These are phyloP conservation scores for Diloba caeruleocephala DNA, from an alignment of 2,888 invertebrate genomes.

Conservation along the genomic window DNA sequence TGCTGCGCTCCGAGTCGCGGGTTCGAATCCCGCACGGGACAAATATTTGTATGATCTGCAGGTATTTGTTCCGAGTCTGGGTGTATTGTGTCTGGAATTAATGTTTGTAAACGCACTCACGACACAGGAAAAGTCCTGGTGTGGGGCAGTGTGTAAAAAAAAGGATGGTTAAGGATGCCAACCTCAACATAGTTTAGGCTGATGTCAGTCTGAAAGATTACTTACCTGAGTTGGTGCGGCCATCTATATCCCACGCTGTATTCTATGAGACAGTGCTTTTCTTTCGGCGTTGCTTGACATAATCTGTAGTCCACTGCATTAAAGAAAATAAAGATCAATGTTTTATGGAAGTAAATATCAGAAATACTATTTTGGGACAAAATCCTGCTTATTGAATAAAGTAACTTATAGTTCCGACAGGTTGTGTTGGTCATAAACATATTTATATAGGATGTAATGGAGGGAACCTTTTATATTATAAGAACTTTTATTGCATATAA, in stretches of 20 bases:
- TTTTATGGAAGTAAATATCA: not conserved
- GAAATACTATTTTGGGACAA: not conserved
- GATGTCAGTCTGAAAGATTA: not conserved
- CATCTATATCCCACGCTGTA: constrained; percentile 60
- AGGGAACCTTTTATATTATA: no score
- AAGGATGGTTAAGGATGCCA: no score
- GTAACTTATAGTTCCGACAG: not conserved
- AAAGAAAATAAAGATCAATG: constrained; percentile 19
- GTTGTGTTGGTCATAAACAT: not conserved
- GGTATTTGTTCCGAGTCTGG: no score
- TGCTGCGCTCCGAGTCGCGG: no score
- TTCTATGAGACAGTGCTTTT: constrained; percentile 67
- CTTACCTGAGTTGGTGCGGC: constrained; percentile 70
- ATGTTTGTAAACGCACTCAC: no score
- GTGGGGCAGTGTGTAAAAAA: no score
- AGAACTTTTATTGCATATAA: no score
- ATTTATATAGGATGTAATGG: not conserved
- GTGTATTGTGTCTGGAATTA: no score
- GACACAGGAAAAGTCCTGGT: no score
- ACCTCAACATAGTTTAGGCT: no score
- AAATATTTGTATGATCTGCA: no score
- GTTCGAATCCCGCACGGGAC: no score
- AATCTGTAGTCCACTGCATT: constrained; percentile 56
- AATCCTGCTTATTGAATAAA: not conserved
- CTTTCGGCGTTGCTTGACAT: constrained; percentile 58